Evolutionary conservation across 2,113 vertebrate species (phyloP), one percentile per base, ranked within the genome.

Genomic region (Pedetes capensis): DNA sequence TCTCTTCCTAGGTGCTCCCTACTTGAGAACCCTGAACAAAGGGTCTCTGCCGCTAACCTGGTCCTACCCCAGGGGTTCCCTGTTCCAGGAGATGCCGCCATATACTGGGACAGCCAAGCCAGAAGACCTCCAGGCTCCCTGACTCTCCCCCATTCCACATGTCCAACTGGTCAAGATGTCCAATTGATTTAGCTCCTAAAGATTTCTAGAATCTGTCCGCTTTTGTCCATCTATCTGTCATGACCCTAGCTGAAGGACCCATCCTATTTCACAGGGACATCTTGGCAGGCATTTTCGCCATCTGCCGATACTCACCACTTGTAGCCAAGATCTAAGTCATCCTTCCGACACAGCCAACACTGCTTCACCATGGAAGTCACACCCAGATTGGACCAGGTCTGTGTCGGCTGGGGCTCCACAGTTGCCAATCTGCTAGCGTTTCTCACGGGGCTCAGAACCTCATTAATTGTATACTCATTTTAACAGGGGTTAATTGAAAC

Each of bases 391-490:
- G 27, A 22, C 64, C 53, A 27, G 44, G 34, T 61, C 69, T 2
- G 29, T 3, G 4, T 37, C 66, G 12, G 25, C 25, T 25, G 6
- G 23, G 34, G 39, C 81, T 44, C 55, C 23, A 16, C 4, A 5
- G 47, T 34, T 29, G 25, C 68, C 39, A 5, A 11, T 55, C 82
- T 22, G 22, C 0, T 25, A 42, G 75, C 44, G 6, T 6, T 22
- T 18, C 13, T 9, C 59, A 22, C 32, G 8, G 10, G 14, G 55
- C 68, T 27, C 7, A 71, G n/a, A 0, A 8, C 18, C 0, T 18
- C 34, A 4, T 6, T 66, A 6, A 25, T 3, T 32, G 16, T 37
- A 37, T 13, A 16, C 14, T 55, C 23, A 18, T 8, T 55, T 39
- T 47, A 75, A 93, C 53, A 89, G 44, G 44, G 29, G 49, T 68